Base-by-base conservation (phyloP, 2,888 invertebrate genomes). In the Synanthedon formicaeformis region DNA sequence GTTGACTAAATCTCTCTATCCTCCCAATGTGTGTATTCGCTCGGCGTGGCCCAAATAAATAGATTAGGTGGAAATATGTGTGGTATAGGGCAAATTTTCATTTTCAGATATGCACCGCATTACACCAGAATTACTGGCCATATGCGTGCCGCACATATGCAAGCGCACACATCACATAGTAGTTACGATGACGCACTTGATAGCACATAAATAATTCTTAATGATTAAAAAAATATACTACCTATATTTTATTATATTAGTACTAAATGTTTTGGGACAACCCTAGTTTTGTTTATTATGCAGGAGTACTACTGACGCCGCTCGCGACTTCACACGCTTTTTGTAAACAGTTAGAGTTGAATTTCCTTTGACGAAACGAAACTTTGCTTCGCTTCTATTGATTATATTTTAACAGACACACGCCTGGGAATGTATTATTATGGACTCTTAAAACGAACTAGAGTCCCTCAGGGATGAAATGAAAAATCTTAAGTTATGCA, bases 121-220 rank as follows among this genome's bases (percentile, higher is more conserved):
- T 87, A 86, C 87, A 86, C 87, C 87, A 87, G 87, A 87, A 83
- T 81, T 86, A 87, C 87, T 87, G 87, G 87, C 87, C 87, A 77
- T 87, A 83, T 83, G 84, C 87, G 86, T 87, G 86, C 82, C 87
- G 86, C 87, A 86, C 86, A 83, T 87, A 87, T 85, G 78, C 86
- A 81, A 81, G 78, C 87, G 86, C 87, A 87, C 87, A 87, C 86
- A 84, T 87, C 87, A 87, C 87, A 77, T 87, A 87, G 82, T 74
- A 78, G 80, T 65, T 73, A 81, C 68, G 70, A 81, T 81, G 81
- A 84, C 75, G 82, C 86, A 86, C 84, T 87, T 81, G 86, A 86
- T 87, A 86, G 84, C 86, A 87, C 87, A 80, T 87, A 87, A 81
- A 83, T 82, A 73, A 77, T 78, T 73, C 73, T 73, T 69, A 71